A percentile compares a stretch with the other conserved stretches of the same genome.
Conservation (phyloP, 2,888 invertebrate species). For the Cerastis leucographa region DNA sequence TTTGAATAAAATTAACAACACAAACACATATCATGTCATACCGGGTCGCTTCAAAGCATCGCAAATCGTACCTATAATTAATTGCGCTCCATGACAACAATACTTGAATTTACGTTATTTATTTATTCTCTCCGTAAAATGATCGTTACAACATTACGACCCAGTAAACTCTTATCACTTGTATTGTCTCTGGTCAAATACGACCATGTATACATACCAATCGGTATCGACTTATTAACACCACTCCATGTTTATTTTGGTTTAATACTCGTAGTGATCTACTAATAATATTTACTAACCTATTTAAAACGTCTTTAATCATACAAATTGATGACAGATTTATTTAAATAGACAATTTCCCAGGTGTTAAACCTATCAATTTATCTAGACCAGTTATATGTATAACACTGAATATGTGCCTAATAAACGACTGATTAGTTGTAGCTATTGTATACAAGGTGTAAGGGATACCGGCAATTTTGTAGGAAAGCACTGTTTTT, state of each 20-base stretch:
- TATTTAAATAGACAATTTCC: background rate
- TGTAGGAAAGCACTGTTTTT: too few species aligned
- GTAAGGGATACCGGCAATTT: too few species aligned
- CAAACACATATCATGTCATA: slow-evolving; percentile 3
- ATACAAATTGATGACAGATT: background rate
- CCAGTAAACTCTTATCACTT: background rate
- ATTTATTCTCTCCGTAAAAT: background rate
- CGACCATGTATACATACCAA: background rate
- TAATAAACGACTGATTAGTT: background rate
- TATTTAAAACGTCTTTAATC: background rate
- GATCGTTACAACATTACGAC: background rate
- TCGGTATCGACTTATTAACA: background rate
- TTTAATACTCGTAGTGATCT: too few species aligned
- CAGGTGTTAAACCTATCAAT: background rate
- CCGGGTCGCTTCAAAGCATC: slow-evolving; percentile 5
- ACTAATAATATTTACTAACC: background rate
- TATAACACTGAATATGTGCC: too few species aligned
- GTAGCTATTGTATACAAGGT: background rate
- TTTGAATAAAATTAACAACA: slow-evolving; percentile 12
- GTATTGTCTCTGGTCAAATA: background rate
- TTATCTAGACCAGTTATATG: too few species aligned
- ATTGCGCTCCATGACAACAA: background rate
- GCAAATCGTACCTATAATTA: background rate
- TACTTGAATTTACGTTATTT: background rate
- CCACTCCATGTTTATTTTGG: background rate